Conservation (phyloP, 1,140 invertebrate species). For the Atta texana region DNA sequence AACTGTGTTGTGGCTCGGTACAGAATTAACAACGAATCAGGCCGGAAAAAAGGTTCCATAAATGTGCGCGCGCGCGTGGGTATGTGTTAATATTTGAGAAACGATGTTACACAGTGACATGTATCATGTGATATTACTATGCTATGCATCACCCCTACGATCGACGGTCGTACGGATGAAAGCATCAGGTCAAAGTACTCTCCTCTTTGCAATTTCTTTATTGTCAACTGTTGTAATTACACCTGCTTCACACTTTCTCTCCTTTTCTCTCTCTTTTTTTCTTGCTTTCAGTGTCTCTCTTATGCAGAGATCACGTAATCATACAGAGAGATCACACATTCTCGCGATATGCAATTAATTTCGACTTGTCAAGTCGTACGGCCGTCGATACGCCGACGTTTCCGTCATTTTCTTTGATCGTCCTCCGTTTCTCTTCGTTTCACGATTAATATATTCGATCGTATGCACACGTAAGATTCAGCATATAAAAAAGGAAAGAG, state of each 20-base stretch:
- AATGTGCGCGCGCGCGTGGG: conserved; percentile 60
- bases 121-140: conserved; percentile 44
- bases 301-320: conserved; percentile 18
- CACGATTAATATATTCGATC: conserved; percentile 10
- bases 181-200: conserved; percentile 59
- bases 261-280: not conserved
- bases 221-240: conserved; percentile 57
- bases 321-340: not conserved
- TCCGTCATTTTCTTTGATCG: conserved; percentile 20
- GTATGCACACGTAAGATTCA: not conserved
- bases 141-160: conserved; percentile 5
- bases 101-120: conserved; percentile 62
- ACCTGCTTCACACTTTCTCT: conserved; percentile 13
- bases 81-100: conserved; percentile 57
- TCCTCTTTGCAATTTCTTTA: conserved; percentile 57
- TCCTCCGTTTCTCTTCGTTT: not conserved
- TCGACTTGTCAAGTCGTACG: conserved; percentile 63
- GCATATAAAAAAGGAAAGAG: conserved; percentile 9
- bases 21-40: conserved; percentile 72
- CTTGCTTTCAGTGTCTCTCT: not conserved
- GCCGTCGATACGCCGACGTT: conserved; percentile 60
- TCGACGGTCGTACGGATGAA: conserved; percentile 70
- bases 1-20: conserved; percentile 68
- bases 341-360: conserved; percentile 36
- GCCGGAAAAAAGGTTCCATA: conserved; percentile 68